Base-by-base conservation (phyloP, 1,140 invertebrate genomes). In the Vanessa atalanta region DNA sequence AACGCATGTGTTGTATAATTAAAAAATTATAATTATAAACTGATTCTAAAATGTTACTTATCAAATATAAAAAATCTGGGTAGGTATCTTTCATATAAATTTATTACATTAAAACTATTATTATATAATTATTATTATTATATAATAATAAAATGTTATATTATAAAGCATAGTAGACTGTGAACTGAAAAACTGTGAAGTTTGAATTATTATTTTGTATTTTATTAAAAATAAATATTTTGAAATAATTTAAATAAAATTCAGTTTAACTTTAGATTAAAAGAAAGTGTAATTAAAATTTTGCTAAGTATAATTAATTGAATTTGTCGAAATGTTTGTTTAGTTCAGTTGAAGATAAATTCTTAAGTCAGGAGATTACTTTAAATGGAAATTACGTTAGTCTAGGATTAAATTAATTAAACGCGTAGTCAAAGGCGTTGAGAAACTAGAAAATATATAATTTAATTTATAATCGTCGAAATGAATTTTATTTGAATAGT, bases 1-100 rank as follows among this genome's bases (percentile, higher is more conserved):
- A 61, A 80, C 74, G 72, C 69, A 75, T 23, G 16, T 70, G 65
- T 70, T 75, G 73, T n/a, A 70, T 57, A 57, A 26, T 48, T 72
- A 61, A 47, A 20, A 48, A 31, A 50, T 15, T 53, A 9, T 31
- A 0, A 51, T 31, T 53, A 47, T 51, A 50, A 53, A 67, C 65
- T 65, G 20, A 31, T 43, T 50, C 14, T 53, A 37, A 50, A 51
- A 67, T 67, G 57, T 43, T 23, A 61, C 0, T 61, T 11, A 37
- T 12, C 20, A 57, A 20, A 13, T 31, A 37, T 23, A 37, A 0
- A 37, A 61, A 15, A 37, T 37, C 14, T 11, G 14, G 57, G 57
- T 61, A 61, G 31, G 57, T 61, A 26, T 43, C 13, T 51, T 51
- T 12, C 14, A 5, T 51, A 51, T n/a, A 15, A 51, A 15, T 12